A percentile compares a stretch with the other conserved stretches of the same genome.
phyloP scores from a whole-genome alignment of 2,113 vertebrate species.

The Riparia riparia region DNA sequence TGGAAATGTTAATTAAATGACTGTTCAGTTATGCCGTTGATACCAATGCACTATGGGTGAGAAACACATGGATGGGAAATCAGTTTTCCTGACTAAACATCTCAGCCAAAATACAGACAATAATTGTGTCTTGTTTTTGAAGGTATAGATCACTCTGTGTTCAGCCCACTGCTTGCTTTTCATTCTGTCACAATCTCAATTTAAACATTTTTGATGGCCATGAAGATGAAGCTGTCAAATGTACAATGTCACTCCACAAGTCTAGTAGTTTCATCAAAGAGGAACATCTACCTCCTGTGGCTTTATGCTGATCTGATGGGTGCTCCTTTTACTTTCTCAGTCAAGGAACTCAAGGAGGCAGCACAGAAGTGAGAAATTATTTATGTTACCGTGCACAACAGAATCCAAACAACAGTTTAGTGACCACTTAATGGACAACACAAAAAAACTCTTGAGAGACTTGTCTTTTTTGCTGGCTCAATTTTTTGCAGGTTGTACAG shows the following conservation, averaged over 20 bases:
- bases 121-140: not conserved
- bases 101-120: not conserved
- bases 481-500: not conserved
- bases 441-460: not conserved
- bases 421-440: not conserved
- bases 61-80: not conserved
- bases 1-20: slow-evolving; percentile 27
- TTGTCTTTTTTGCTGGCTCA: not conserved
- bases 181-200: not conserved
- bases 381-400: not conserved
- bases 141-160: not conserved
- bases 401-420: not conserved
- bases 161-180: not conserved
- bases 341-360: not conserved
- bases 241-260: not conserved
- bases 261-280: not conserved
- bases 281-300: not conserved
- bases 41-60: not conserved
- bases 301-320: not conserved
- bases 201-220: not conserved
- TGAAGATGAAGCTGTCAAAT: not conserved
- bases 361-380: not conserved
- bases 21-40: not conserved
- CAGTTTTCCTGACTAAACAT: not conserved
- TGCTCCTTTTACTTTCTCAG: not conserved